Evolutionary conservation across 2,888 invertebrate species (phyloP).

Genomic region (Acanthoscelides obtectus): DNA sequence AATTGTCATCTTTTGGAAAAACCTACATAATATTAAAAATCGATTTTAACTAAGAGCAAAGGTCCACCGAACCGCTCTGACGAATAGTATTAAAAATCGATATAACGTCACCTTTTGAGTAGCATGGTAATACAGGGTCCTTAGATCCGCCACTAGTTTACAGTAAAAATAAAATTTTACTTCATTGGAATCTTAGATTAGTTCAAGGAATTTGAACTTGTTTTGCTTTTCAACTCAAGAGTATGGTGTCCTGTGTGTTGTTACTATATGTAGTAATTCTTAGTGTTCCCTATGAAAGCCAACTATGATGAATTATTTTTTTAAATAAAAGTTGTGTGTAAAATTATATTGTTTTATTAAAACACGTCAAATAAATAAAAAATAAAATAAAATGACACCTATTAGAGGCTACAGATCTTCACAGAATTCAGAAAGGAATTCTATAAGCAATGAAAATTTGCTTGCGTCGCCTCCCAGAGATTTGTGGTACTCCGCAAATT

Average conservation of each 20-base stretch:
- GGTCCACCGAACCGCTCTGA: no score
- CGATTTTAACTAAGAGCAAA: no score
- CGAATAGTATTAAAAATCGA: no score
- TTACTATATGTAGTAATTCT: not conserved
- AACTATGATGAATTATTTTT: slow-evolving; percentile 11
- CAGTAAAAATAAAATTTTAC: no score
- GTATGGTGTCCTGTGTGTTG: not conserved
- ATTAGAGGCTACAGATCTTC: slow-evolving; percentile 15
- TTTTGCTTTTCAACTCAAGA: no score
- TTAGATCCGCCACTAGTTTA: no score
- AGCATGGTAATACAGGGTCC: no score
- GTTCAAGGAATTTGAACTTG: no score
- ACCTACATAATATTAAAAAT: no score
- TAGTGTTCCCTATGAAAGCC: not conserved
- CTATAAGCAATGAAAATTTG: slow-evolving; percentile 33
- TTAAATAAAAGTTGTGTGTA: slow-evolving; percentile 6
- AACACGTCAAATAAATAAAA: not conserved
- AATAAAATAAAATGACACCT: not conserved
- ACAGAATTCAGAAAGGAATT: slow-evolving; percentile 38
- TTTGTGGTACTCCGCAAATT: slow-evolving; percentile 26
- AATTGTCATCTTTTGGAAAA: no score
- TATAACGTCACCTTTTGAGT: no score
- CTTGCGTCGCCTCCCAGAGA: slow-evolving; percentile 18
- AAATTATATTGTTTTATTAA: not conserved
- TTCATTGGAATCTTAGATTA: no score